Base-by-base conservation (phyloP, 2,797 vertebrate genomes). In the Hypotaenidia philippensis region DNA sequence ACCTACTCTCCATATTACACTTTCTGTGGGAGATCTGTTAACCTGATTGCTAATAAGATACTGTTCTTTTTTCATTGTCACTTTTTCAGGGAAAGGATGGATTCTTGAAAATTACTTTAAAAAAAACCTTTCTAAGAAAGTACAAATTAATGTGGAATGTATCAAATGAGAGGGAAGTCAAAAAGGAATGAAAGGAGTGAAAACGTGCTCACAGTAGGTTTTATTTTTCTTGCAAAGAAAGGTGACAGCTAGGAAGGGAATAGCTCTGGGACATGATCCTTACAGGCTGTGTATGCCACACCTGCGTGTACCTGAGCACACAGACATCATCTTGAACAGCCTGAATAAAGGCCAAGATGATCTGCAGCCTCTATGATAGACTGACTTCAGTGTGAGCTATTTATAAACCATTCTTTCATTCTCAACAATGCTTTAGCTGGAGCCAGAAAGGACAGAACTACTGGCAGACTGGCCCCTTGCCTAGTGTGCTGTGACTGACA, bases 401-500 rank as follows among this genome's bases (percentile, higher is more conserved):
- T 95, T 95, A 95, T 96, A 96, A 93, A 88, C 64, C 53, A 83
- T 91, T 83, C 86, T 91, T 95, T 95, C 83, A 87, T 83, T 95
- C 86, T 65, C 86, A 87, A 85, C 95, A 90, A 90, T 89, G 91
- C 82, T 92, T 85, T 81, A 87, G 90, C 84, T 93, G 75, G 72
- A 93, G 86, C 85, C 84, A 83, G 85, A 93, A 93, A 96, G 83
- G 92, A 96, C 87, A 90, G 94, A 85, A 72, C 91, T 92, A 78
- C 83, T 81, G 86, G 85, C 92, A 94, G 89, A 66, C 76, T 76
- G 92, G 93, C 84, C 81, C 41, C 75, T 93, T 94, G 91, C 94
- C 93, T 89, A 31, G 86, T 94, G 90, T 94, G 91, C 91, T 91
- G 92, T 93, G 95, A 96, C 93, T 95, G 94, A 95, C 91, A 27